Evolutionary conservation across 1,140 invertebrate genomes (phyloP).

Genomic region (Zaprionus davidi): DNA sequence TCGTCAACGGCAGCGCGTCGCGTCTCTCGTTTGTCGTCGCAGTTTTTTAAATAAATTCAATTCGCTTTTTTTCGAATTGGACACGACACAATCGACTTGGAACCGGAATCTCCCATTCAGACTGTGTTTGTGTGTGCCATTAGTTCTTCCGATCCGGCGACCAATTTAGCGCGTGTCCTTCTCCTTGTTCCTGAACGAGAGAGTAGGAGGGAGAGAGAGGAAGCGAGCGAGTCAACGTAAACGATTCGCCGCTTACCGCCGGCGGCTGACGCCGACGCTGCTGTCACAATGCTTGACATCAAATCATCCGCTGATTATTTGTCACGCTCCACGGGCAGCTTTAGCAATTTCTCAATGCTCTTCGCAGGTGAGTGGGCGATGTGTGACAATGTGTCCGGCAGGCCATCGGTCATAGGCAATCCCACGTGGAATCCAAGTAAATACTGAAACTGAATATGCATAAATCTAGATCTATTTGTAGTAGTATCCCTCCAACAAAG

Average conservation of each 20-base stretch:
- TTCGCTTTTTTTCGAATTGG: constrained; percentile 31
- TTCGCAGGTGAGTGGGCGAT: constrained; percentile 87
- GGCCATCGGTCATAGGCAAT: constrained; percentile 68
- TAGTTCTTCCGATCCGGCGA: constrained; percentile 70
- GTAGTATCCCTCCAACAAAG: background rate
- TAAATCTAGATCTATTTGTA: background rate
- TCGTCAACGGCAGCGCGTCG: constrained; percentile 29
- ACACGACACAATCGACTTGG: constrained; percentile 41
- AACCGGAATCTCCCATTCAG: constrained; percentile 23
- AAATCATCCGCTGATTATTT: constrained; percentile 89
- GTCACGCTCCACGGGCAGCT: constrained; percentile 88
- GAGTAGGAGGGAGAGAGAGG: background rate
- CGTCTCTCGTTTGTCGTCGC: constrained; percentile 24
- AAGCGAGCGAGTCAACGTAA: background rate
- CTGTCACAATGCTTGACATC: constrained; percentile 87
- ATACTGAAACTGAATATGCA: constrained; percentile 51
- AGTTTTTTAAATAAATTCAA: constrained; percentile 73
- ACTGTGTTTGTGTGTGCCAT: constrained; percentile 57
- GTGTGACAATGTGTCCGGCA: constrained; percentile 66
- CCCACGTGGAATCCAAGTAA: constrained; percentile 77
- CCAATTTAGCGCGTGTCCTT: constrained; percentile 63
- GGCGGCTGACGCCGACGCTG: constrained; percentile 56
- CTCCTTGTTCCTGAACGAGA: background rate
- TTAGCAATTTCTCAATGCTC: constrained; percentile 90
- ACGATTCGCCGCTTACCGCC: constrained; percentile 32